Conservation (phyloP, 1,140 invertebrate species). For the Eulimnadia texana region DNA sequence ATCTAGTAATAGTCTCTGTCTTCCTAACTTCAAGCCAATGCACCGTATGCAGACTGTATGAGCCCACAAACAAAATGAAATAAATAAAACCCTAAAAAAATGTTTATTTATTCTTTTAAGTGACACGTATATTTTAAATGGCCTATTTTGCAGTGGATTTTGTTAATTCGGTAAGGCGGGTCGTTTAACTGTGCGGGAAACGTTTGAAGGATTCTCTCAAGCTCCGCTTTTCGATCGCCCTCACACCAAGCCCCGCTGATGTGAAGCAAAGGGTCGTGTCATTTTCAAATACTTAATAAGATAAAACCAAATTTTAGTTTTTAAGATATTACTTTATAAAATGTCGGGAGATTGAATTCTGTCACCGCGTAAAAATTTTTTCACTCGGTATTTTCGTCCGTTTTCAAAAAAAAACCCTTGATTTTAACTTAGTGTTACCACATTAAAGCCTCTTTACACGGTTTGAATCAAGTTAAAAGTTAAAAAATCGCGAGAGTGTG, state of each 20-base stretch:
- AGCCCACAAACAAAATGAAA: neutral
- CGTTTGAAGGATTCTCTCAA: neutral
- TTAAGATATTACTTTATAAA: conserved; percentile 39
- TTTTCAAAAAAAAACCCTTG: no score
- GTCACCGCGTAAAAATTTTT: no score
- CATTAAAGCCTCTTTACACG: no score
- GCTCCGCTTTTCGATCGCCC: conserved; percentile 36
- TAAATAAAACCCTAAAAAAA: neutral
- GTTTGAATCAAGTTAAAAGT: no score
- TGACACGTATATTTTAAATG: neutral
- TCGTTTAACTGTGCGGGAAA: neutral
- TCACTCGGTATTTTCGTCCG: no score
- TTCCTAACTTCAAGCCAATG: neutral
- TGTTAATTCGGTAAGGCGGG: neutral
- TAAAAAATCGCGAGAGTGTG: no score
- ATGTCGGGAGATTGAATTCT: conserved; percentile 48
- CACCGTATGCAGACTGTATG: neutral
- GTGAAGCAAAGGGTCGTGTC: conserved; percentile 51
- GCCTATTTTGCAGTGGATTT: neutral
- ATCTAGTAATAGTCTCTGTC: neutral
- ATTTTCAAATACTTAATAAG: no score
- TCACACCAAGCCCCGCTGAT: conserved; percentile 49
- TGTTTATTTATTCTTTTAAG: neutral
- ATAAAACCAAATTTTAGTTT: no score
- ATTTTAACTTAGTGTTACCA: no score